Conservation (phyloP, 2,113 vertebrate species). For the Cavia aperea region DNA sequence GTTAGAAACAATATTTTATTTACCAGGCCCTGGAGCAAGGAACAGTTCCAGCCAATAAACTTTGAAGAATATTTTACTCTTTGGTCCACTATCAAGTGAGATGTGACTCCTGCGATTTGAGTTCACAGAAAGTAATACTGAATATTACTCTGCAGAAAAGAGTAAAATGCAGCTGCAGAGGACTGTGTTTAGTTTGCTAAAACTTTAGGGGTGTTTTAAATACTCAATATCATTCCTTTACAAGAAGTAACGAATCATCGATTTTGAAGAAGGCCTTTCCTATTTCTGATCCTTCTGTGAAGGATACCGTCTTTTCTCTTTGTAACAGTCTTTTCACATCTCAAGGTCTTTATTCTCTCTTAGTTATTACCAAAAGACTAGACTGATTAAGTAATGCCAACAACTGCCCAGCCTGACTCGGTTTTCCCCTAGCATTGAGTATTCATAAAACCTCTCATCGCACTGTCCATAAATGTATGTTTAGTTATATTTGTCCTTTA, state of each 20-base stretch:
- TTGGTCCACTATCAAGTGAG: not conserved
- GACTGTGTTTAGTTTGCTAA: not conserved
- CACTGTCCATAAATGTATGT: not conserved
- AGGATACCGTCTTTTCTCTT: not conserved
- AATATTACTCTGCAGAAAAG: not conserved
- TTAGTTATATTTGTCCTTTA: not conserved
- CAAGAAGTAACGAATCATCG: not conserved
- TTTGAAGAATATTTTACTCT: not conserved
- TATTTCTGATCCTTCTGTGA: not conserved
- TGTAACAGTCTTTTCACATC: not conserved
- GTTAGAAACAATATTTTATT: slow-evolving; percentile 18
- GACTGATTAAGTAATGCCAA: not conserved
- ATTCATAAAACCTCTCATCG: not conserved
- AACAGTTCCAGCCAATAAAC: not conserved
- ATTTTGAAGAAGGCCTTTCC: not conserved
- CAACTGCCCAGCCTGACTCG: fast-evolving
- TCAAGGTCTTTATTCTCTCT: not conserved
- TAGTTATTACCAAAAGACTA: not conserved
- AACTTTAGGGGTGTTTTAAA: not conserved
- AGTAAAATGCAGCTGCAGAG: not conserved
- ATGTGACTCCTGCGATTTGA: not conserved
- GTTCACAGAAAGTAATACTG: not conserved
- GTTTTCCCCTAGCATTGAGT: not conserved
- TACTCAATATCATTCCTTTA: not conserved
- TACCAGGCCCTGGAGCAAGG: not conserved